phyloP scores from a whole-genome alignment of 2,797 vertebrate genomes.

The Enteromius afrohamiltoni region DNA sequence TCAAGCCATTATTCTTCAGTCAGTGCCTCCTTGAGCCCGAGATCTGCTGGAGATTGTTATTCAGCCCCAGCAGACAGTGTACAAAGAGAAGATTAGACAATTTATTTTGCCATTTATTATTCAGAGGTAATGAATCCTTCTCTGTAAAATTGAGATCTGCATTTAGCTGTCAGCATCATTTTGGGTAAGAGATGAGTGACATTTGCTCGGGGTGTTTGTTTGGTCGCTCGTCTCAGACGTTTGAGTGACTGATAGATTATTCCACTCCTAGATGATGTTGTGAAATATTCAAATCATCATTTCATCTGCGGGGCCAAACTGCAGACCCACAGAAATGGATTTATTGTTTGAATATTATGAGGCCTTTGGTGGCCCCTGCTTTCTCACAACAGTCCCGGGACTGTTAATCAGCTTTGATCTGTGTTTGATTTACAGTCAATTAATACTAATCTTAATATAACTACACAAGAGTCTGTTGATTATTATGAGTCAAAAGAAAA shows the following conservation, averaged over 20 bases:
- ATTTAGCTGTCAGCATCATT: conserved; percentile 81
- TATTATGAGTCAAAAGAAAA: neutral
- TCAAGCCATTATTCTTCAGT: conserved; percentile 59
- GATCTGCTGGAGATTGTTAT: conserved; percentile 51
- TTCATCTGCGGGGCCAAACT: conserved; percentile 55
- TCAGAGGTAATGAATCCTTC: conserved; percentile 76
- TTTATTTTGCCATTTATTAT: conserved; percentile 77
- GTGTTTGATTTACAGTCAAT: neutral
- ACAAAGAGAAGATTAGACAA: conserved; percentile 71
- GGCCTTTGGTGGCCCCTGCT: conserved; percentile 34
- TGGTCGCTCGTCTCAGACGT: conserved; percentile 72
- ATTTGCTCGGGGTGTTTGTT: conserved; percentile 72
- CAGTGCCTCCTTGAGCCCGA: conserved; percentile 59
- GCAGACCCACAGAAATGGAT: conserved; percentile 40
- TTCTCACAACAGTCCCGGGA: neutral
- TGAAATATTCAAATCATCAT: conserved; percentile 71
- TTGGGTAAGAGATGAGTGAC: conserved; percentile 79
- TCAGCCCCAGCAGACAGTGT: conserved; percentile 48
- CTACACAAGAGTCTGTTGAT: neutral
- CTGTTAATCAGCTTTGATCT: neutral
- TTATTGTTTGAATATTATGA: conserved; percentile 61
- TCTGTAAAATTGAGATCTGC: conserved; percentile 74
- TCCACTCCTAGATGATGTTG: conserved; percentile 57
- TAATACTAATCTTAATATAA: neutral
- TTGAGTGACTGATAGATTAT: conserved; percentile 68